These are phyloP conservation scores for Protobothrops mucrosquamatus DNA, from an alignment of 2,113 vertebrate species.

Conservation along the genomic window DNA sequence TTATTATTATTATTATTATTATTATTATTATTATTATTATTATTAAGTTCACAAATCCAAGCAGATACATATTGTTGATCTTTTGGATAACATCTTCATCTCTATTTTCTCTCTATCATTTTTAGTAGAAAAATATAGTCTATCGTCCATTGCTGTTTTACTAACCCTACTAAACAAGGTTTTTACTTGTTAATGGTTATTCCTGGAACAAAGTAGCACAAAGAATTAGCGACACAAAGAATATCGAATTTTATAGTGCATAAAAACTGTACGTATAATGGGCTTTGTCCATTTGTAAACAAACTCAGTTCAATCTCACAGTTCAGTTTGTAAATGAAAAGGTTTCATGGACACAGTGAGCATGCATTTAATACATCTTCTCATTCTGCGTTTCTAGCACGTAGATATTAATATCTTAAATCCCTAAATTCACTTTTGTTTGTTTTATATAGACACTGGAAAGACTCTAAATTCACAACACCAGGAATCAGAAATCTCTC, in stretches of 20 bases:
- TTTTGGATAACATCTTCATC: background rate
- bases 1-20: too few species aligned
- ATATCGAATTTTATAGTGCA: background rate
- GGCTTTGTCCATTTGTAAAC: background rate
- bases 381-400: conserved; percentile 5
- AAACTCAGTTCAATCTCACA: background rate
- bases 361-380: background rate
- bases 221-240: background rate
- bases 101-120: background rate
- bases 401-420: background rate
- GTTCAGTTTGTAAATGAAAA: background rate
- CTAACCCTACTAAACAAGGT: background rate
- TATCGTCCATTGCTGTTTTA: background rate
- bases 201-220: background rate
- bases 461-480: background rate
- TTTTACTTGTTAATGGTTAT: background rate
- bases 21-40: too few species aligned
- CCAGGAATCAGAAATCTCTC: background rate
- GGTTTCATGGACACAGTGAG: background rate
- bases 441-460: background rate
- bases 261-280: background rate
- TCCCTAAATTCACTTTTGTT: background rate
- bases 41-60: background rate
- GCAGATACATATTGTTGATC: background rate
- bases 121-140: background rate